These are phyloP conservation scores for Sminthurinus signatus DNA, from an alignment of 1,140 invertebrate genomes.

Conservation along the genomic window DNA sequence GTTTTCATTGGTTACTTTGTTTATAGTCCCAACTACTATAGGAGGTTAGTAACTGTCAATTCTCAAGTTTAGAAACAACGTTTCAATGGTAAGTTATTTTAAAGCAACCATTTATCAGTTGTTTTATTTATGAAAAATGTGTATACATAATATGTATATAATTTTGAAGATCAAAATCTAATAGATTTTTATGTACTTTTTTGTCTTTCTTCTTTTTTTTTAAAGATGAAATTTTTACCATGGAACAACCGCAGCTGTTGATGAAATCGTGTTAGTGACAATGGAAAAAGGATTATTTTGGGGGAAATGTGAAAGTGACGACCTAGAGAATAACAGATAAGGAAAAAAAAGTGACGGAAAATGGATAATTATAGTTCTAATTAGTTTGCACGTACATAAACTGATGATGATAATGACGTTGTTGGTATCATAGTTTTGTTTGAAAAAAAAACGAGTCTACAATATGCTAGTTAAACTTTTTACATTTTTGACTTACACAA, in stretches of 20 bases:
- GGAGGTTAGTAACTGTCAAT: slow-evolving; percentile 40
- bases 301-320: background rate
- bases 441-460: background rate
- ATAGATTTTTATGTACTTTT: background rate
- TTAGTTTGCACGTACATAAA: background rate
- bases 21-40: slow-evolving; percentile 41
- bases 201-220: background rate
- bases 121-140: slow-evolving; percentile 1
- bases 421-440: background rate
- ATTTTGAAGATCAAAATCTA: background rate
- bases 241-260: slow-evolving; percentile 11
- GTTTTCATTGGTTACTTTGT: no score
- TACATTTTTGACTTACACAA: slow-evolving; percentile 1
- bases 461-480: background rate
- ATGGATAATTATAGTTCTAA: slow-evolving; percentile 1
- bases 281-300: background rate
- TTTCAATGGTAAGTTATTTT: slow-evolving; percentile 13
- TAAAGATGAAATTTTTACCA: background rate
- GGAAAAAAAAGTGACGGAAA: background rate
- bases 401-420: slow-evolving; percentile 7
- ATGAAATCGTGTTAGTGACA: slow-evolving; percentile 2
- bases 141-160: no score
- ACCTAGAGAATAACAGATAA: background rate
- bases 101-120: no score
- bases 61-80: slow-evolving; percentile 35